Evolutionary conservation across 1,140 invertebrate species (phyloP).

Genomic region (Callitettix versicolor): DNA sequence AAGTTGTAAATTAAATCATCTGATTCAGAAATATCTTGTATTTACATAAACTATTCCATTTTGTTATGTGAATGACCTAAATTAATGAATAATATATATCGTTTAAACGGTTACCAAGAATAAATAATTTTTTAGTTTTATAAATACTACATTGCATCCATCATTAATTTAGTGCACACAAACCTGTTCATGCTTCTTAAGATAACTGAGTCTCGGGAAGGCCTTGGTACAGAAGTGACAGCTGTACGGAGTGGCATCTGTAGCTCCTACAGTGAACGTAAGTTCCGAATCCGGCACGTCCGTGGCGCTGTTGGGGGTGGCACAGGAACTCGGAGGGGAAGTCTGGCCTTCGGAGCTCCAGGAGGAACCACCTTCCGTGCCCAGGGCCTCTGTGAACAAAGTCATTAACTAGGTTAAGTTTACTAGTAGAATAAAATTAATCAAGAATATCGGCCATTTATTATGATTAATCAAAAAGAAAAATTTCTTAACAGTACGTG

Average conservation of each 20-base stretch:
- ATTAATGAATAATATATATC: too few species aligned
- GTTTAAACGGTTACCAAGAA: too few species aligned
- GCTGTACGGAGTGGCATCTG: slow-evolving; percentile 68
- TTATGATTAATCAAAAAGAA: background rate
- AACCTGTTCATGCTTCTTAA: slow-evolving; percentile 91
- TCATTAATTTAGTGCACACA: too few species aligned
- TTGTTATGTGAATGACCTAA: too few species aligned
- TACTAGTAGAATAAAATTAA: too few species aligned
- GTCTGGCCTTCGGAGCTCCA: slow-evolving; percentile 45
- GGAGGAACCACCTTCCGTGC: slow-evolving; percentile 49
- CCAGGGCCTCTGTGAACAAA: slow-evolving; percentile 44
- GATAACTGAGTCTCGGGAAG: slow-evolving; percentile 72
- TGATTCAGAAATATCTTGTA: too few species aligned
- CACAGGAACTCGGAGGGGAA: slow-evolving; percentile 45
- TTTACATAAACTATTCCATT: too few species aligned
- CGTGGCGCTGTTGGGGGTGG: slow-evolving; percentile 43
- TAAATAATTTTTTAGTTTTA: too few species aligned
- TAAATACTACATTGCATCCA: too few species aligned
- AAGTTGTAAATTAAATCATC: too few species aligned
- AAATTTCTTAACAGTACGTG: background rate
- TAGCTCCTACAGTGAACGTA: slow-evolving; percentile 52
- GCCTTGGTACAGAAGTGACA: slow-evolving; percentile 87
- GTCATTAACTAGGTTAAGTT: too few species aligned
- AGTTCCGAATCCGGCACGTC: slow-evolving; percentile 45
- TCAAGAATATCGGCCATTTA: too few species aligned